A percentile compares a stretch with the other conserved stretches of the same genome.
These are phyloP conservation scores for Synchiropus splendidus DNA, from an alignment of 2,113 vertebrate species.

Conservation along the genomic window DNA sequence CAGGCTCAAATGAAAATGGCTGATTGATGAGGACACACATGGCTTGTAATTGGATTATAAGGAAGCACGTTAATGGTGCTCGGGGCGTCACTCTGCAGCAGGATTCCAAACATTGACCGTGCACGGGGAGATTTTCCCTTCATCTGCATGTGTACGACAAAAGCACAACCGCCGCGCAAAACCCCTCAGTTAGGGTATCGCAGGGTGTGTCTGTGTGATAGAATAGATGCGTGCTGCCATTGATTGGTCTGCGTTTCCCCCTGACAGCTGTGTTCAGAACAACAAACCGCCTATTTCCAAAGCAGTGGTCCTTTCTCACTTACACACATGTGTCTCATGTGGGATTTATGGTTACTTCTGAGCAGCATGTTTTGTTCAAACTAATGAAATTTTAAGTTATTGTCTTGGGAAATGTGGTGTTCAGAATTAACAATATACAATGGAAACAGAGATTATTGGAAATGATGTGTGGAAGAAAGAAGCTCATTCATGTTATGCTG, in stretches of 20 bases:
- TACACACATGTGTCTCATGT: background rate
- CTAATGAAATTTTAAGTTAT: too few relatives aligned
- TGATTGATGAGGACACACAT: slow-evolving; percentile 64
- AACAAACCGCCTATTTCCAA: slow-evolving; percentile 58
- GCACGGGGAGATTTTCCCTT: slow-evolving; percentile 37
- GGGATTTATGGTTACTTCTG: too few relatives aligned
- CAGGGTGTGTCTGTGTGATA: slow-evolving; percentile 20
- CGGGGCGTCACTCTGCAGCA: slow-evolving; percentile 7
- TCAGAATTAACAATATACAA: too few relatives aligned
- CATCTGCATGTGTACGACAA: slow-evolving; percentile 2
- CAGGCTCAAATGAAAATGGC: slow-evolving; percentile 46
- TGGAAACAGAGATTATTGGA: too few relatives aligned
- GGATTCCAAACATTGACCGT: slow-evolving; percentile 32
- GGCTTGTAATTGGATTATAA: slow-evolving; percentile 62
- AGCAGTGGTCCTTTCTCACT: slow-evolving; percentile 17
- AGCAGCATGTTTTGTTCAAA: too few relatives aligned
- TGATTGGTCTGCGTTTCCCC: slow-evolving; percentile 32
- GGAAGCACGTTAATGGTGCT: slow-evolving; percentile 40
- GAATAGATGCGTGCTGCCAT: slow-evolving; percentile 30
- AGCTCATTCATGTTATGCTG: too few relatives aligned
- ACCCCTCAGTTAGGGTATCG: slow-evolving; percentile 29
- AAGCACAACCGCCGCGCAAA: slow-evolving; percentile 26
- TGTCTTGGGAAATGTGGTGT: too few relatives aligned
- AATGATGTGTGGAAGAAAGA: too few relatives aligned
- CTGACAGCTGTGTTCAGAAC: slow-evolving; percentile 65